Base-by-base conservation (phyloP, 2,797 vertebrate species). In the Pristis pectinata region DNA sequence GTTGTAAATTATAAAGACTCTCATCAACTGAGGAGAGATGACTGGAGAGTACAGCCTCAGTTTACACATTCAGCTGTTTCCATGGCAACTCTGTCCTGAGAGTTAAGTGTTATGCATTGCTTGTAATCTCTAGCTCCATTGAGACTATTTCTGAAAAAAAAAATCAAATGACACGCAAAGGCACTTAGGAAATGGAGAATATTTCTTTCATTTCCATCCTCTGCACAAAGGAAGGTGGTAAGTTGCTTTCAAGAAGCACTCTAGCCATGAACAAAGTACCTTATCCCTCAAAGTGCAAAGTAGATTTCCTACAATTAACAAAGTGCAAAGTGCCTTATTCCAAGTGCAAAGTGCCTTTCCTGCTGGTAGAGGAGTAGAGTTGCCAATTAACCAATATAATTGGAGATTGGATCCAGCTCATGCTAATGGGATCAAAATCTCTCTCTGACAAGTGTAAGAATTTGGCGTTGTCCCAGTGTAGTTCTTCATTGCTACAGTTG, bases 1-100 rank as follows among this genome's bases (percentile, higher is more conserved):
- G 61, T 64, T 37, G 87, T 91, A 91, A 41, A 91, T 89, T 67
- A 91, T 67, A 91, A 91, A 67, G n/a, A 67, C 59, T 67, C 34
- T 41, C 61, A 67, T 67, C 87, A 91, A 64, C 61, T 67, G 87
- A 91, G 37, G 59, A 64, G 61, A 91, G 87, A 91, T 67, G 87
- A 41, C 87, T 67, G n/a, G 87, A 67, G 61, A 37, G 87, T 91
- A 67, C 59, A 91, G 87, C 24, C 61, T 91, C n/a, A 27, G n/a
- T 87, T 91, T 67, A 91, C 61, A 61, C 37, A 44, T 91, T 91
- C 87, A 67, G 87, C n/a, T 89, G 87, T 91, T 91, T 91, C 87
- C 64, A 91, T 91, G 87, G 87, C 87, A 91, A 91, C 87, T 17
- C 59, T 41, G 87, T 67, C 61, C 61, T 41, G 61, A 91, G 87